Base-by-base conservation (phyloP, 2,797 vertebrate genomes). In the Falco concolor region DNA sequence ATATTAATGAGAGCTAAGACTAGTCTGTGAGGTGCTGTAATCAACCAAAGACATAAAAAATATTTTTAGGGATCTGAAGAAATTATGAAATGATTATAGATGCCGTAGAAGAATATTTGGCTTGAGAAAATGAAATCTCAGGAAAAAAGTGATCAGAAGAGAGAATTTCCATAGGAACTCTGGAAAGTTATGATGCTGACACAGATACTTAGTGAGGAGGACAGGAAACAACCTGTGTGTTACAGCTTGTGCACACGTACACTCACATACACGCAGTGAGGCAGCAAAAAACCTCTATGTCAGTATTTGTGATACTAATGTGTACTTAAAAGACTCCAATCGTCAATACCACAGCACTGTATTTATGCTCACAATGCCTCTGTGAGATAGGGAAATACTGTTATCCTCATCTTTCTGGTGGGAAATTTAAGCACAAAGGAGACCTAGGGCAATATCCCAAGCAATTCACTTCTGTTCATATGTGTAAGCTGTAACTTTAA, bases 401-500 rank as follows among this genome's bases (percentile, higher is more conserved):
- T 74, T 79, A 73, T 32, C 23, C 56, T 83, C 63, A 40, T 23
- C 40, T 78, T 78, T 54, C 79, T 90, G 34, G 24, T 8, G 50
- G 63, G 83, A 92, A 94, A 79, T 65, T 69, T 57, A 82, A 88
- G 76, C 34, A 78, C 61, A 84, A 92, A 77, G 60, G 36, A 77
- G 40, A 70, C 49, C 53, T 27, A 81, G 50, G 57, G 70, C 54
- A 84, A 38, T 24, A 80, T 10, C 64, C 30, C 64, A 84, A 83
- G 73, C 61, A 81, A 81, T 69, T 78, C 34, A n/a, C 21, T 85
- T 87, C 45, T 65, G 34, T 19, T 85, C 24, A 44, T 42, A 77
- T 65, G 25, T 65, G 69, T 13, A 91, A 91, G 40, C 67, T 94
- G 7, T 61, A 89, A 68, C 84, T 89, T 91, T 70, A 95, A 95